These are phyloP conservation scores for Craseonycteris thonglongyai DNA, from an alignment of 2,113 vertebrate species.

Conservation along the genomic window DNA sequence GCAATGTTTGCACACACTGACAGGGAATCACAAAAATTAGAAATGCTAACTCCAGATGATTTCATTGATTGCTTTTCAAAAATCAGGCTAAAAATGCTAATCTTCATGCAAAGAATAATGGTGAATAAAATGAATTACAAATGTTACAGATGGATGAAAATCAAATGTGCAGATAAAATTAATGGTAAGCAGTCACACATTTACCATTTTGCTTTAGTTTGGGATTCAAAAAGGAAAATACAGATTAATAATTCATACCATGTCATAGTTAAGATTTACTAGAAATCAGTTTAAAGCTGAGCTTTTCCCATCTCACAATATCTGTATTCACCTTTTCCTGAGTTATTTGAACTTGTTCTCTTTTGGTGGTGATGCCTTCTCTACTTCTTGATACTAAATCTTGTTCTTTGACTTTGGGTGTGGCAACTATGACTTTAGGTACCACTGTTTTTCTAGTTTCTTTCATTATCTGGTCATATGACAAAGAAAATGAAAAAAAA, in stretches of 20 bases:
- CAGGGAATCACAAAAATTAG: not conserved
- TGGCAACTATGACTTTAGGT: slow-evolving; percentile 79
- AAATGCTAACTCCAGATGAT: not conserved
- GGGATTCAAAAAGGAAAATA: slow-evolving; percentile 35
- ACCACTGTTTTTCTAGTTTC: slow-evolving; percentile 81
- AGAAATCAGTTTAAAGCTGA: slow-evolving; percentile 45
- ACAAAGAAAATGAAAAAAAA: slow-evolving; percentile 38
- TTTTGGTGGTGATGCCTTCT: slow-evolving; percentile 75
- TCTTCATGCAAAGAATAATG: slow-evolving; percentile 35
- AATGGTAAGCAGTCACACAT: not conserved
- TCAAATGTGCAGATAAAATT: slow-evolving; percentile 10
- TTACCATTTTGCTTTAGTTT: slow-evolving; percentile 1
- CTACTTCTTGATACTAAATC: slow-evolving; percentile 75
- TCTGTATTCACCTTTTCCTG: slow-evolving; percentile 81
- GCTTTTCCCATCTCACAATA: not conserved
- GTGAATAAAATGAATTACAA: slow-evolving; percentile 10
- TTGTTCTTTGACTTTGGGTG: slow-evolving; percentile 80
- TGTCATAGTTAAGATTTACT: slow-evolving; percentile 39
- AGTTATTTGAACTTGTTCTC: slow-evolving; percentile 79
- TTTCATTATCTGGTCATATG: slow-evolving; percentile 77
- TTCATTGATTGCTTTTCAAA: not conserved
- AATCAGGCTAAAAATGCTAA: slow-evolving; percentile 15
- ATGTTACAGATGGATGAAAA: slow-evolving; percentile 17
- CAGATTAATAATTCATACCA: slow-evolving; percentile 46
- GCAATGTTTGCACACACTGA: not conserved